phyloP scores from a whole-genome alignment of 2,113 vertebrate species.

The Clarias macrocephalus region DNA sequence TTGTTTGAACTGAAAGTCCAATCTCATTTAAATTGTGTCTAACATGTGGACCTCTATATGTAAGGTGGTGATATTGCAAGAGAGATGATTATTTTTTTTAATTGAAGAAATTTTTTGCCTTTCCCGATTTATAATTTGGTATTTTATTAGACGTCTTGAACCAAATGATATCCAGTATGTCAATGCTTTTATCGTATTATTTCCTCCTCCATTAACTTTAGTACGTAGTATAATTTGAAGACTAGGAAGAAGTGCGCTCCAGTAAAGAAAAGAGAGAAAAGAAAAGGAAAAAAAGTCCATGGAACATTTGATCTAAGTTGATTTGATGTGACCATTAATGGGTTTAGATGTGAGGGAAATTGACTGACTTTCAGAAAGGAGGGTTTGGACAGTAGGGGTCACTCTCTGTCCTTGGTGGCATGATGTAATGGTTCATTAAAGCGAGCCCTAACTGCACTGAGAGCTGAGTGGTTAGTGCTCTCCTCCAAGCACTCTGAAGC shows the following conservation, averaged over 20 bases:
- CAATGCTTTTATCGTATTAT: background rate
- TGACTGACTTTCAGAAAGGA: constrained; percentile 12
- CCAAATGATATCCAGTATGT: background rate
- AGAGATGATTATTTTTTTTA: background rate
- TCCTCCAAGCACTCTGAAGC: constrained; percentile 12
- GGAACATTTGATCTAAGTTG: background rate
- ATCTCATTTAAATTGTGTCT: background rate
- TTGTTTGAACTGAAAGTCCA: background rate
- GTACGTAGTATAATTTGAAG: background rate
- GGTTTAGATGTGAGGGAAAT: constrained; percentile 8
- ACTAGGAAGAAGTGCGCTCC: background rate
- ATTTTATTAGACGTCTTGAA: background rate
- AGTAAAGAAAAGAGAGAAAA: background rate
- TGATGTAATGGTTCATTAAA: constrained; percentile 1
- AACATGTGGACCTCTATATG: background rate
- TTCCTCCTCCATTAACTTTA: background rate
- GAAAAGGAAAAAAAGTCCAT: background rate
- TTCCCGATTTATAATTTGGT: background rate
- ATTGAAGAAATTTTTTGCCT: background rate
- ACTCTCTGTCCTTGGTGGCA: constrained; percentile 25
- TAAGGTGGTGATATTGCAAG: background rate
- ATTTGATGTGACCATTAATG: constrained; percentile 4
- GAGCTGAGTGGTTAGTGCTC: constrained; percentile 12
- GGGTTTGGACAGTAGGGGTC: constrained; percentile 37
- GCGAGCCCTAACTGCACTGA: background rate